Conservation (phyloP, 2,888 invertebrate genomes). For the Rapana venosa region DNA sequence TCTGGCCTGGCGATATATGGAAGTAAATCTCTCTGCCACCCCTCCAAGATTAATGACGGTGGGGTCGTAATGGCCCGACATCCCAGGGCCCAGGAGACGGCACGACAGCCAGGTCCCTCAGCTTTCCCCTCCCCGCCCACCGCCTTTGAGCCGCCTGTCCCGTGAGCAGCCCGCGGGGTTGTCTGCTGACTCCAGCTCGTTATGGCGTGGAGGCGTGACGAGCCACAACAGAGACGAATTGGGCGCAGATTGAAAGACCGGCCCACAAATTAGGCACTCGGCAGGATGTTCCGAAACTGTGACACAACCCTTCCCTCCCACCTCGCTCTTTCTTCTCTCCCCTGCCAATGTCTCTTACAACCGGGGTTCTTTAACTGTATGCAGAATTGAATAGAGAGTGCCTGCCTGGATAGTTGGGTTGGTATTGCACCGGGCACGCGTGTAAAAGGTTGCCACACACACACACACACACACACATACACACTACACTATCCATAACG, state of each 20-base stretch:
- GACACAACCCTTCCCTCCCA: not conserved
- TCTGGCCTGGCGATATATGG: slow-evolving; percentile 23
- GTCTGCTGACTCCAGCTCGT: slow-evolving; percentile 15
- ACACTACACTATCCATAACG: too few species aligned
- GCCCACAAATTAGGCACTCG: slow-evolving; percentile 34
- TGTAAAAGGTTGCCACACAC: too few species aligned
- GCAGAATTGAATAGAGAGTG: too few species aligned
- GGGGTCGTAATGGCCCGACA: not conserved
- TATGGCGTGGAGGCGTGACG: slow-evolving; percentile 36
- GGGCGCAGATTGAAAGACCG: slow-evolving; percentile 34
- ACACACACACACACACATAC: too few species aligned
- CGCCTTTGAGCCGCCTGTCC: not conserved
- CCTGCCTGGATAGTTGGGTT: too few species aligned
- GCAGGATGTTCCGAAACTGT: not conserved
- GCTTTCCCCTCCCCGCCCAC: not conserved
- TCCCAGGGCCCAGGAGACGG: not conserved
- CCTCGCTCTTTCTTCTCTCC: not conserved
- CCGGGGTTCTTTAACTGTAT: too few species aligned
- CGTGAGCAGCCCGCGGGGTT: not conserved
- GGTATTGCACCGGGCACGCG: too few species aligned
- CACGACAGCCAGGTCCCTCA: not conserved
- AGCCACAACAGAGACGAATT: slow-evolving; percentile 15
- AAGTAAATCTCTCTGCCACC: slow-evolving; percentile 34
- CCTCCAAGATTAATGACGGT: slow-evolving; percentile 31
- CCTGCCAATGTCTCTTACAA: not conserved